Evolutionary conservation across 2,888 invertebrate species (phyloP).

Genomic region (Drosophila rellima): DNA sequence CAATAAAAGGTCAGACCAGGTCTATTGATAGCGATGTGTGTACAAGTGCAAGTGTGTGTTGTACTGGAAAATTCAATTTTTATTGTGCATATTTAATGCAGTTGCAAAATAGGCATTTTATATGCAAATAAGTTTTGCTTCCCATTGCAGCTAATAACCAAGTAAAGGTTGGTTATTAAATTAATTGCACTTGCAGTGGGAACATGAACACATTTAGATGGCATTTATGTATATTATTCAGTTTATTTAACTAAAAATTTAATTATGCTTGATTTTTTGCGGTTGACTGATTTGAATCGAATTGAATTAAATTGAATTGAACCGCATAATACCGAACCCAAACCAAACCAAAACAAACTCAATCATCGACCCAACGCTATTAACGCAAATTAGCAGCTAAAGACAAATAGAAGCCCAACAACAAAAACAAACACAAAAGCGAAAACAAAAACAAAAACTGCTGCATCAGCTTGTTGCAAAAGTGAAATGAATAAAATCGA

Average conservation of each 20-base stretch:
- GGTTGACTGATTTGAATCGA: slow-evolving; percentile 54
- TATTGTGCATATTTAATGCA: slow-evolving; percentile 77
- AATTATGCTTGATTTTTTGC: slow-evolving; percentile 67
- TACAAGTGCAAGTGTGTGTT: slow-evolving; percentile 1
- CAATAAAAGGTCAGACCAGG: slow-evolving; percentile 30
- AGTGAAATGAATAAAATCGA: slow-evolving; percentile 63
- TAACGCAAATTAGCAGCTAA: slow-evolving; percentile 71
- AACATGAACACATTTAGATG: slow-evolving; percentile 37
- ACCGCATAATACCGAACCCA: slow-evolving; percentile 18
- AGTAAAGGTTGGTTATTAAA: slow-evolving; percentile 68
- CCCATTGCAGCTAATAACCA: slow-evolving; percentile 27
- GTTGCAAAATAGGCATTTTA: slow-evolving; percentile 55
- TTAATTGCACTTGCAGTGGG: slow-evolving; percentile 57
- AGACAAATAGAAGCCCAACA: slow-evolving; percentile 42
- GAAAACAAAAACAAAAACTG: slow-evolving; percentile 34
- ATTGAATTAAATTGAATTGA: slow-evolving; percentile 48
- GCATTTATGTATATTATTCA: slow-evolving; percentile 61
- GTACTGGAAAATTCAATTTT: slow-evolving; percentile 71
- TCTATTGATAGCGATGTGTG: slow-evolving; percentile 20
- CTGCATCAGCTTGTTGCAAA: slow-evolving; percentile 53
- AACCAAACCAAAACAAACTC: slow-evolving; percentile 4
- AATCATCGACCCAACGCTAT: slow-evolving; percentile 39
- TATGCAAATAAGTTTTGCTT: slow-evolving; percentile 64
- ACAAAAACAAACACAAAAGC: slow-evolving; percentile 27
- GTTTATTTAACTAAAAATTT: slow-evolving; percentile 66